phyloP scores from a whole-genome alignment of 2,797 vertebrate genomes.

The Phalanger gymnotis region DNA sequence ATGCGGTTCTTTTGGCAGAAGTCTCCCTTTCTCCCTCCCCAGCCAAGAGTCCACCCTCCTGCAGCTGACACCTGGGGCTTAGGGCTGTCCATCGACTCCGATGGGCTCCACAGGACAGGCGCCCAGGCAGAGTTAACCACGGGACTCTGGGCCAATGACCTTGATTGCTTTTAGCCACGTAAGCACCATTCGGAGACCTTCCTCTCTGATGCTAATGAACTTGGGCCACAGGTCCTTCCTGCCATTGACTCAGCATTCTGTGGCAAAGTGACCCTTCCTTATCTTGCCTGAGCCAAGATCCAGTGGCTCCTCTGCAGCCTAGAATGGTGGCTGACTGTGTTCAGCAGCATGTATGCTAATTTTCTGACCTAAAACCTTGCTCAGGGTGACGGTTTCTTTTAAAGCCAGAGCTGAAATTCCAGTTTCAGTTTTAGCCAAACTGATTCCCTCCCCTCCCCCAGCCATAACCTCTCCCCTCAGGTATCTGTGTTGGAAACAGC shows the following conservation, averaged over 20 bases:
- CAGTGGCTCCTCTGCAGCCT: neutral
- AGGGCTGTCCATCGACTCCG: conserved; percentile 36
- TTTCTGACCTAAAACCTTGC: conserved; percentile 37
- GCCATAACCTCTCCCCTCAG: conserved; percentile 58
- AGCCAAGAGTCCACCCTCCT: neutral
- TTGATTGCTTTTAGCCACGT: conserved; percentile 29
- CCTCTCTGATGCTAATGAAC: conserved; percentile 44
- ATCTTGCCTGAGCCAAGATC: conserved; percentile 14
- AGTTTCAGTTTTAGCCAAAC: neutral
- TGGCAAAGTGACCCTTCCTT: conserved; percentile 54
- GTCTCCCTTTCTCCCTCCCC: conserved; percentile 3
- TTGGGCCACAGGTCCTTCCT: conserved; percentile 24
- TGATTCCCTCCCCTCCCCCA: conserved; percentile 46
- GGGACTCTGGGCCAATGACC: conserved; percentile 13
- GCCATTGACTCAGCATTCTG: conserved; percentile 59
- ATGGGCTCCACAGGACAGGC: conserved; percentile 2
- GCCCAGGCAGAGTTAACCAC: conserved; percentile 31
- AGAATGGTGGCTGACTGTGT: conserved; percentile 36
- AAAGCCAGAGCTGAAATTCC: conserved; percentile 56
- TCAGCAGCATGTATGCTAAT: conserved; percentile 42
- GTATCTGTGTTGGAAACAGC: conserved; percentile 70
- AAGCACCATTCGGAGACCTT: conserved; percentile 33
- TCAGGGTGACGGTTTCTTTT: conserved; percentile 35
- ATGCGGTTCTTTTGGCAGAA: conserved; percentile 13
- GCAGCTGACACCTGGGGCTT: neutral